phyloP scores from a whole-genome alignment of 2,113 vertebrate genomes.

The Dermatemys mawii region DNA sequence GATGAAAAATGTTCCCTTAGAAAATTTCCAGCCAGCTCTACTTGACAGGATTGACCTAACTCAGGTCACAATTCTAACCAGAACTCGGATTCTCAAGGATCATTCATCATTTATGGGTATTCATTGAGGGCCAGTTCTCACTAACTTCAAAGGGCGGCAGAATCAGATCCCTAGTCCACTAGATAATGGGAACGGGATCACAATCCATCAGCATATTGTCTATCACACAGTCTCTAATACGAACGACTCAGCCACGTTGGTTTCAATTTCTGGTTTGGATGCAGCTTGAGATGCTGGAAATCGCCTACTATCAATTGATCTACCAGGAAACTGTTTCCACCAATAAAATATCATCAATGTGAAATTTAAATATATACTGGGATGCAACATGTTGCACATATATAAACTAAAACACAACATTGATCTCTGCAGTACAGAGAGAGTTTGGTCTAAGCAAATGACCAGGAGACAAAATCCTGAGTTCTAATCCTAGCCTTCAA shows the following conservation, averaged over 20 bases:
- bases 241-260: fast-evolving
- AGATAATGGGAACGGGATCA: neutral
- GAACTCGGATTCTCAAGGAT: neutral
- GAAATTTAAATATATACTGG: neutral
- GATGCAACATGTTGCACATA: neutral
- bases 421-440: neutral
- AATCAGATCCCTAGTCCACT: neutral
- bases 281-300: neutral
- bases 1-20: no score
- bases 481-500: neutral
- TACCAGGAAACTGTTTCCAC: neutral
- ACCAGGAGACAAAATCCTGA: neutral
- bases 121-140: neutral
- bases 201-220: neutral
- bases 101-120: fast-evolving
- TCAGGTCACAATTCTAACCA: neutral
- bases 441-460: neutral
- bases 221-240: neutral
- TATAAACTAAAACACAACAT: neutral
- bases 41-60: no score
- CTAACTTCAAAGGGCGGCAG: neutral
- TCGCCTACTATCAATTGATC: neutral
- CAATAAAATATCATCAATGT: neutral
- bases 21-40: no score
- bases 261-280: neutral